These are phyloP conservation scores for Pterocles burchelli DNA, from an alignment of 2,113 vertebrate species.

Conservation along the genomic window DNA sequence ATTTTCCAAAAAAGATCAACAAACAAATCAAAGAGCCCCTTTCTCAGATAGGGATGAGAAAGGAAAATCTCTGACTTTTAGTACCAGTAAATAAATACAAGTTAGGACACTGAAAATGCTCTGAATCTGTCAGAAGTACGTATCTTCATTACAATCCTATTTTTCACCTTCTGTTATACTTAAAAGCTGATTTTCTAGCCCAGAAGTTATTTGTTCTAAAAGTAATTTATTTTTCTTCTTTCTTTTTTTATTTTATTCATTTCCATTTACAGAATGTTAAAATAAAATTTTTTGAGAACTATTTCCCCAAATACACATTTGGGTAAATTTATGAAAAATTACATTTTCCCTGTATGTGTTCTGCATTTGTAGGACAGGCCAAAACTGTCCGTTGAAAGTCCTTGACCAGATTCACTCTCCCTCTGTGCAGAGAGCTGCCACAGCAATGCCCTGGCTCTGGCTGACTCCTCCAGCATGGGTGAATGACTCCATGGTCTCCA, in stretches of 20 bases:
- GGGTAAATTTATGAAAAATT: background rate
- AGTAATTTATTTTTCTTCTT: accelerated
- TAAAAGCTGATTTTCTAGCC: background rate
- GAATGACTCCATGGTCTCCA: background rate
- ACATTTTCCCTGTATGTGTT: background rate
- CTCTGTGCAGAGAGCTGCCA: background rate
- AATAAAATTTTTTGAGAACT: background rate
- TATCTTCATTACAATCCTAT: background rate
- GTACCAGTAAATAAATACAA: background rate
- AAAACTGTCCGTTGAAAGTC: background rate
- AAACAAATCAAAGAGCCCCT: background rate
- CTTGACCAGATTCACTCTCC: background rate
- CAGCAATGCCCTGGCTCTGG: background rate
- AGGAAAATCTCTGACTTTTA: background rate
- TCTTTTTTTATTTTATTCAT: too few species aligned
- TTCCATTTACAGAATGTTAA: background rate
- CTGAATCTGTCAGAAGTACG: background rate
- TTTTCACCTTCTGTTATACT: background rate
- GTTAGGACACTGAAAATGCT: background rate
- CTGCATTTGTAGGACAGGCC: background rate
- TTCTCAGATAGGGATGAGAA: background rate
- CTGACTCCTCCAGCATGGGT: background rate
- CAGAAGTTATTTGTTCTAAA: background rate
- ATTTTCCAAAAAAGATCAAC: background rate
- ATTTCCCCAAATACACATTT: background rate